These are phyloP conservation scores for Burhinus oedicnemus DNA, from an alignment of 2,113 vertebrate species.

Conservation along the genomic window DNA sequence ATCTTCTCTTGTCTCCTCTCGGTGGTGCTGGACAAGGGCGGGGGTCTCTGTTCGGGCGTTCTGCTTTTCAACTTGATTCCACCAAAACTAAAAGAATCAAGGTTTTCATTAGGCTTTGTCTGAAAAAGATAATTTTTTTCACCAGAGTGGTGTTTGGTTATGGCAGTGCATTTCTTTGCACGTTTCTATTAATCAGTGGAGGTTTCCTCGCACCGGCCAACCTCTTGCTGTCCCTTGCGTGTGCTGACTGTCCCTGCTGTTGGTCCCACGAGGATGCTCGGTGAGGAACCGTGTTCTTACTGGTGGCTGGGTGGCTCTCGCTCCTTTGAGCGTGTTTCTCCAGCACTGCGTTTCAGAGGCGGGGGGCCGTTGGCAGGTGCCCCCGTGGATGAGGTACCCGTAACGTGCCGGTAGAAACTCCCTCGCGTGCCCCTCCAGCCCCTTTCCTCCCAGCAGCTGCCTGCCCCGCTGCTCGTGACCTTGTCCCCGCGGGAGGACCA, in stretches of 20 bases:
- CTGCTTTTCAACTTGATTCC: background rate
- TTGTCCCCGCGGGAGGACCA: fast-evolving
- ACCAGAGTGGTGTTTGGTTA: background rate
- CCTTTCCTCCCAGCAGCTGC: background rate
- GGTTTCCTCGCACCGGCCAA: background rate
- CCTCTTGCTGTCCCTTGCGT: background rate
- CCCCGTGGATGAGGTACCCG: fast-evolving
- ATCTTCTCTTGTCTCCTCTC: background rate
- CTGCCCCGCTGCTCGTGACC: background rate
- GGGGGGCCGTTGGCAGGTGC: too few species aligned
- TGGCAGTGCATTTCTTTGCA: background rate
- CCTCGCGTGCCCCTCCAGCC: background rate
- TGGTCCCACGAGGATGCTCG: fast-evolving
- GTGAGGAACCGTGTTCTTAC: fast-evolving
- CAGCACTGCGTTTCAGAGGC: background rate
- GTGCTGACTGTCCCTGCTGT: too few species aligned
- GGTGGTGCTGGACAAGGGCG: too few species aligned
- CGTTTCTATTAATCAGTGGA: background rate
- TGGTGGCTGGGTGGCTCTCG: too few species aligned
- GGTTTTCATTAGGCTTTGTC: background rate
- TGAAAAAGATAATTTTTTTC: background rate
- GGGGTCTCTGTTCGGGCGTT: background rate
- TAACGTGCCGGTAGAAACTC: too few species aligned
- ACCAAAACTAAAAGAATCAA: background rate
- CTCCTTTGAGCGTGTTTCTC: background rate